phyloP scores from a whole-genome alignment of 1,140 invertebrate species.

The Cheumatopsyche charites region DNA sequence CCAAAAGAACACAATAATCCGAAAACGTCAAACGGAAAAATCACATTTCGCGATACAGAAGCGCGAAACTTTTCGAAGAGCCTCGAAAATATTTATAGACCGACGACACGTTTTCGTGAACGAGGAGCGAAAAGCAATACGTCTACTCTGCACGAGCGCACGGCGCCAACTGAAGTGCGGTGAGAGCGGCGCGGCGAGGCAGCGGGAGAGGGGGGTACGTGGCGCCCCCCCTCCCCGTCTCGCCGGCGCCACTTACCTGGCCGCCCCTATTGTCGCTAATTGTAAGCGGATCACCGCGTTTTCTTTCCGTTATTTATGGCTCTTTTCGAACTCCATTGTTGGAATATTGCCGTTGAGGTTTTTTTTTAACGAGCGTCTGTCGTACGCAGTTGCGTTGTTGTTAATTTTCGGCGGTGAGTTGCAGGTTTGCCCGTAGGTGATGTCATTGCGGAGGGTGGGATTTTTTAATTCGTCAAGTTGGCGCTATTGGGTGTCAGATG shows the following conservation, averaged over 20 bases:
- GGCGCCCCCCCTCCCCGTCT: constrained; percentile 16
- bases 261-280: constrained; percentile 22
- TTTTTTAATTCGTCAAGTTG: no score
- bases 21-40: neutral
- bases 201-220: neutral
- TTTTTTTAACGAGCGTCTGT: no score
- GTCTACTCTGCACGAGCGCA: neutral
- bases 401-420: no score
- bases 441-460: no score
- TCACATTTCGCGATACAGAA: neutral
- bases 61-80: no score
- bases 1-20: no score
- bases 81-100: no score
- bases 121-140: neutral
- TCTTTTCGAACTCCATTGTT: constrained; percentile 8
- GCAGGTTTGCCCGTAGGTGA: no score
- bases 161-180: constrained; percentile 15
- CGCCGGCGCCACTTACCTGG: constrained; percentile 25
- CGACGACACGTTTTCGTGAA: no score
- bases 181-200: neutral
- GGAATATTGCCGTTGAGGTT: no score
- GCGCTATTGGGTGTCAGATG: no score
- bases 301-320: constrained; percentile 2
- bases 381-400: no score
- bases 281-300: constrained; percentile 19